Evolutionary conservation across 2,888 invertebrate genomes (phyloP).

Genomic region (Seira ritae): DNA sequence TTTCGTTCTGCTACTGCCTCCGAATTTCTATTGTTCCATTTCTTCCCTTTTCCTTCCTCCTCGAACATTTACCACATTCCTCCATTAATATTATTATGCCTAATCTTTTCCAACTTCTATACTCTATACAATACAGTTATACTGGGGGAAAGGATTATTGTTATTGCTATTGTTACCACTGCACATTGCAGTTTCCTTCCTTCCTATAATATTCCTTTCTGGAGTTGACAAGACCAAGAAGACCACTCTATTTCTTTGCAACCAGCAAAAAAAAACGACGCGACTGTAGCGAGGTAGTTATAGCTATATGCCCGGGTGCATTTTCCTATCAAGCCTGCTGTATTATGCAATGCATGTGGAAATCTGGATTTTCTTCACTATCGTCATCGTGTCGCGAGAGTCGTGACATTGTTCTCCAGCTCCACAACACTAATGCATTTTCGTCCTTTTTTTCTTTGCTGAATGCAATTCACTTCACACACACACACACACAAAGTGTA

Average conservation of each 20-base stretch:
- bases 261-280: not conserved
- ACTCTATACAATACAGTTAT: not conserved
- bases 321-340: not conserved
- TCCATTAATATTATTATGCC: conserved; percentile 24
- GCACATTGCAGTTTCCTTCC: conserved; percentile 14
- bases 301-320: not conserved
- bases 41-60: conserved; percentile 24
- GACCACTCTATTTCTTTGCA: not conserved
- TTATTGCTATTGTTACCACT: conserved; percentile 45
- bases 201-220: not conserved
- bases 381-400: not conserved
- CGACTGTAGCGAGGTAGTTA: not conserved
- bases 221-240: conserved; percentile 6
- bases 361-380: not conserved
- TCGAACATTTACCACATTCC: conserved; percentile 8
- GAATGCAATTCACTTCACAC: conserved; percentile 2
- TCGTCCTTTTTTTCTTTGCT: not conserved
- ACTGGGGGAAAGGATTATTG: conserved; percentile 53
- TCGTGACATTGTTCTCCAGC: conserved; percentile 6
- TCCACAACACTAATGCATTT: conserved; percentile 5
- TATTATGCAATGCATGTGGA: no score
- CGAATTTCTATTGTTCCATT: conserved; percentile 21
- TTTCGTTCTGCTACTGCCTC: conserved; percentile 46
- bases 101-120: conserved; percentile 2
- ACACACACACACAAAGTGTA: not conserved